Evolutionary conservation across 2,113 vertebrate genomes (phyloP).

Genomic region (Illadopsis cleaveri): DNA sequence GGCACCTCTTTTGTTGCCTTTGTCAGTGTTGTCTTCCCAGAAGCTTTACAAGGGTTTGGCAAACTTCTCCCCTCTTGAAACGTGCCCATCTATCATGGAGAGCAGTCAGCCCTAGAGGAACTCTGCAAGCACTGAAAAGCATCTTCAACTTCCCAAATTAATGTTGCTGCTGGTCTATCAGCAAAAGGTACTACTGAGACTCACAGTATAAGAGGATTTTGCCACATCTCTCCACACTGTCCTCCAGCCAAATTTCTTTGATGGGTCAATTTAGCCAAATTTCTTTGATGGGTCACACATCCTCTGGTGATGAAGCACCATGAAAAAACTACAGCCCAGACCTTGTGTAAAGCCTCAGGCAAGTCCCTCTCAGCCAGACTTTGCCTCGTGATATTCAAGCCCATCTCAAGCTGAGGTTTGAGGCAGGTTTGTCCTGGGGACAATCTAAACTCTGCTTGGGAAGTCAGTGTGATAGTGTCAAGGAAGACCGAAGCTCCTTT

Average conservation of each 20-base stretch:
- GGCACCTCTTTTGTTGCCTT: neutral
- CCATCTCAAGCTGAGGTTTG: neutral
- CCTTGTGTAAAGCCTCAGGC: neutral
- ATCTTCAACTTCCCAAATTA: neutral
- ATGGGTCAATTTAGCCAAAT: neutral
- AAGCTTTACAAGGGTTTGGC: neutral
- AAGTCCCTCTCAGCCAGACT: neutral
- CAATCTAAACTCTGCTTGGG: neutral
- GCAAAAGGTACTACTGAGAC: neutral
- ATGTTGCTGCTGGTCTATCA: neutral
- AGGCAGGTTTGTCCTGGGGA: neutral
- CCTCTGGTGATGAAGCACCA: neutral
- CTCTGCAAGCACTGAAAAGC: neutral
- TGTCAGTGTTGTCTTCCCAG: neutral
- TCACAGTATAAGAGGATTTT: neutral
- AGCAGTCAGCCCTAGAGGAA: neutral
- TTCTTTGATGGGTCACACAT: neutral
- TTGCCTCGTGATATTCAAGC: neutral
- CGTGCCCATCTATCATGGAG: rapidly evolving
- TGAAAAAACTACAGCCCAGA: neutral
- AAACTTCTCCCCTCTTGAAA: neutral
- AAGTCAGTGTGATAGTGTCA: neutral
- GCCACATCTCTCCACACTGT: neutral
- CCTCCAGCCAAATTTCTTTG: neutral
- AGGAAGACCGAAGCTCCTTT: rapidly evolving